Percentiles rank a stretch among this genome's conserved stretches.
phyloP scores from a whole-genome alignment of 1,140 invertebrate species.

The Helicoverpa zea region DNA sequence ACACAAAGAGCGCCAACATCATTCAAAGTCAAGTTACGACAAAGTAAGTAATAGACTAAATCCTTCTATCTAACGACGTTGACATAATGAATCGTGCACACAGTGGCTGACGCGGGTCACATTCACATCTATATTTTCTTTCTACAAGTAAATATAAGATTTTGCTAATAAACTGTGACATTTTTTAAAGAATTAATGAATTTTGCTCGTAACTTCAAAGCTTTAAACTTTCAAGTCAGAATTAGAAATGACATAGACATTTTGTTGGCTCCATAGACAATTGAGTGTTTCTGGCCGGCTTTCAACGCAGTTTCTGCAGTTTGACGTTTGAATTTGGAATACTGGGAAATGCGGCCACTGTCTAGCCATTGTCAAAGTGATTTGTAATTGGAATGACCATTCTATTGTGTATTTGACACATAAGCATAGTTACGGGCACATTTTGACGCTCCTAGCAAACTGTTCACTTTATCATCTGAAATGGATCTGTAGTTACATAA shows the following conservation, averaged over 20 bases:
- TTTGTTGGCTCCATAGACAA: background rate
- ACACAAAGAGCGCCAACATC: constrained; percentile 10
- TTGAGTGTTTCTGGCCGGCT: too few relatives aligned
- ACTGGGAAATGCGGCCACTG: too few relatives aligned
- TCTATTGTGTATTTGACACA: too few relatives aligned
- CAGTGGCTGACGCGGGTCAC: background rate
- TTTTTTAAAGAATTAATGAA: background rate
- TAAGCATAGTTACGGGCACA: too few relatives aligned
- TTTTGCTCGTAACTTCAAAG: background rate
- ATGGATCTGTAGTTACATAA: too few relatives aligned
- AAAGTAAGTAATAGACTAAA: constrained; percentile 28
- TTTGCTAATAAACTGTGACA: background rate
- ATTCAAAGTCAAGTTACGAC: constrained; percentile 15
- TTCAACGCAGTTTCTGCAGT: too few relatives aligned
- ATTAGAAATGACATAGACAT: background rate
- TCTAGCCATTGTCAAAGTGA: too few relatives aligned
- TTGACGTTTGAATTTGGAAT: too few relatives aligned
- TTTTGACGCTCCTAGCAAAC: too few relatives aligned
- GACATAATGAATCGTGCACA: constrained; percentile 17
- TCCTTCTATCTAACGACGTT: constrained; percentile 14
- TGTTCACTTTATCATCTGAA: too few relatives aligned
- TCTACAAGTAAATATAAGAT: background rate
- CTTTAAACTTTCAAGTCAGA: background rate
- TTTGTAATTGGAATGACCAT: too few relatives aligned
- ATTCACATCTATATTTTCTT: background rate